A percentile compares a stretch with the other conserved stretches of the same genome.
Evolutionary conservation across 2,113 vertebrate genomes (phyloP).

Genomic region (Spizaetus ornatus): DNA sequence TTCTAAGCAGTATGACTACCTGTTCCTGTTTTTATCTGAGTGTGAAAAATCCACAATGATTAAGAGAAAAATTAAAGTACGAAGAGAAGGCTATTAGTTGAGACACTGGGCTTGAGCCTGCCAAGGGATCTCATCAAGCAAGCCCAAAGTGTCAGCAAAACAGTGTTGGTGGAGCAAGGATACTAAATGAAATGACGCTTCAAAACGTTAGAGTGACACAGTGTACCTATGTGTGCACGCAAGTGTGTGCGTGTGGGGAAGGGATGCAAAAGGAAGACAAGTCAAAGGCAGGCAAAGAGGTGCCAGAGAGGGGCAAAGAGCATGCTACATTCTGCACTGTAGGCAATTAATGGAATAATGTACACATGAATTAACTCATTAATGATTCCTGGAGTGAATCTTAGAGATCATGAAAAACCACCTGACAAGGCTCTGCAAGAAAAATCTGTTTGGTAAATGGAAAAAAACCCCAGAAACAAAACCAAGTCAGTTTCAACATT

Average conservation of each 20-base stretch:
- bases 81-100: background rate
- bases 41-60: background rate
- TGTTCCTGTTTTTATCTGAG: background rate
- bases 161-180: background rate
- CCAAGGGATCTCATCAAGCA: background rate
- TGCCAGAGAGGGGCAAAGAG: background rate
- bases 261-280: background rate
- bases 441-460: background rate
- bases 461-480: background rate
- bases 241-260: background rate
- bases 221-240: background rate
- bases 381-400: background rate
- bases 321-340: background rate
- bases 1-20: background rate
- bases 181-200: background rate
- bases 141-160: background rate
- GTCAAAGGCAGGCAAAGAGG: background rate
- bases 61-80: background rate
- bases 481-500: conserved; percentile 15
- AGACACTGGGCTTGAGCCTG: background rate
- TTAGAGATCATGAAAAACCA: background rate
- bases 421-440: background rate
- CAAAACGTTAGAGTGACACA: background rate
- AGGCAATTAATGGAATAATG: background rate
- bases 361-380: conserved; percentile 14